phyloP scores from a whole-genome alignment of 2,888 invertebrate genomes.

The Anoncus sp. region DNA sequence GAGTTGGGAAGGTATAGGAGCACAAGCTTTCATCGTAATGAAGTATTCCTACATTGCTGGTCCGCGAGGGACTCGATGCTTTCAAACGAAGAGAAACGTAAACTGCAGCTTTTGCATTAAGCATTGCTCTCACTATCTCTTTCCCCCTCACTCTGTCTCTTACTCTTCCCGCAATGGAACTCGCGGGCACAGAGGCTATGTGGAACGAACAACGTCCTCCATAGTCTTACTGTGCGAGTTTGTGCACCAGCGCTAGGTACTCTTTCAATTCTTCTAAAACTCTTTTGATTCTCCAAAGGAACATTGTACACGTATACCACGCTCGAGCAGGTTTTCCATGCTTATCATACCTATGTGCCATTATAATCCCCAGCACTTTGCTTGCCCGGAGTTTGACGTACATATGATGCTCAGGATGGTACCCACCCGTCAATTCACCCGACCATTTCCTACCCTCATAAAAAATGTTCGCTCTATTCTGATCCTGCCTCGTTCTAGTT shows the following conservation, averaged over 20 bases:
- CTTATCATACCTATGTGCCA: slow-evolving; percentile 15
- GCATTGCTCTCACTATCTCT: slow-evolving; percentile 44
- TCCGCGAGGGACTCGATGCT: slow-evolving; percentile 48
- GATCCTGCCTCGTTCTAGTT: no score
- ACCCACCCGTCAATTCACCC: no score
- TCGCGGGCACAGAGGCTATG: slow-evolving; percentile 19
- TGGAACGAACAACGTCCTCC: slow-evolving; percentile 57
- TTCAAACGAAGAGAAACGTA: slow-evolving; percentile 74
- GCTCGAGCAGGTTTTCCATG: slow-evolving; percentile 38
- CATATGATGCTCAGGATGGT: not conserved
- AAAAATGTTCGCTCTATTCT: no score
- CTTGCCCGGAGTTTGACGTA: not conserved
- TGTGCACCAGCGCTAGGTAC: slow-evolving; percentile 2
- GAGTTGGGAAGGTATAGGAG: slow-evolving; percentile 64
- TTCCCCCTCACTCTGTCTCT: slow-evolving; percentile 20
- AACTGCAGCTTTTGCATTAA: slow-evolving; percentile 65
- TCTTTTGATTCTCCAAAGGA: slow-evolving; percentile 50
- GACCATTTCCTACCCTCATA: no score
- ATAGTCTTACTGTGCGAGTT: slow-evolving; percentile 48
- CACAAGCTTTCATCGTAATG: slow-evolving; percentile 82
- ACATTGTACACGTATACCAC: slow-evolving; percentile 37
- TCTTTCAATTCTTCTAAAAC: slow-evolving; percentile 31
- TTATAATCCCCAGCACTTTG: slow-evolving; percentile 26
- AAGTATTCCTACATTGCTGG: slow-evolving; percentile 70
- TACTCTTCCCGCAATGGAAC: slow-evolving; percentile 10